Evolutionary conservation across 2,797 vertebrate species (phyloP), one percentile per base, ranked within the genome.

Genomic region (Nothura maculosa): DNA sequence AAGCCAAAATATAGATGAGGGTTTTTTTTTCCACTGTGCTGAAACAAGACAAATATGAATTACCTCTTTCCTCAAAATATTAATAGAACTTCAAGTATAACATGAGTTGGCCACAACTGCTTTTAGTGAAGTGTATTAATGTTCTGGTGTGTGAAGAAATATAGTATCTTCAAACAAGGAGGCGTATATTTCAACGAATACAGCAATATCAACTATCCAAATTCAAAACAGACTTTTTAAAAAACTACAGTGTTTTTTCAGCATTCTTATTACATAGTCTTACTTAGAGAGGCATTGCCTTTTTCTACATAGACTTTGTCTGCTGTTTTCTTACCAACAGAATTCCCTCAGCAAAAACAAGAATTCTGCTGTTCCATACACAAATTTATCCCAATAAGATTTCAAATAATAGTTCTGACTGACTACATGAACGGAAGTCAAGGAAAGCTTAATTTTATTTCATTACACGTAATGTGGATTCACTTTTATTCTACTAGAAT

Each of bases 381-480:
- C 47, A 92, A 80, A 94, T 9, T 66, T 28, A 90, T 24, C 48
- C 54, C 54, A 87, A 85, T 77, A 36, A 82, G 50, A 90, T 91
- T 93, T 94, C 75, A 89, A 92, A 82, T 69, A 91, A 81, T 30
- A 79, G 40, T 30, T 3, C 17, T 92, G n/a, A 76, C 60, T 93
- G 85, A 85, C 85, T 87, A 67, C 50, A 63, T 24, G 60, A 90
- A 72, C 69, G 1, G n/a, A 91, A 92, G 36, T 75, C 92, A 90
- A 43, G 10, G 52, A 94, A 47, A 81, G 60, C 54, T 95, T 91
- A 90, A 87, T 88, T 94, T 93, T 86, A 88, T 89, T 95, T 75
- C 79, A 93, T 80, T 87, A 78, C 28, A 76, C 48, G 78, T 89
- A 94, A 87, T 50, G 61, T 38, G 52, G 47, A 91, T 90, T 90